These are phyloP conservation scores for Piezodorus guildinii DNA, from an alignment of 1,140 invertebrate genomes.

Conservation along the genomic window DNA sequence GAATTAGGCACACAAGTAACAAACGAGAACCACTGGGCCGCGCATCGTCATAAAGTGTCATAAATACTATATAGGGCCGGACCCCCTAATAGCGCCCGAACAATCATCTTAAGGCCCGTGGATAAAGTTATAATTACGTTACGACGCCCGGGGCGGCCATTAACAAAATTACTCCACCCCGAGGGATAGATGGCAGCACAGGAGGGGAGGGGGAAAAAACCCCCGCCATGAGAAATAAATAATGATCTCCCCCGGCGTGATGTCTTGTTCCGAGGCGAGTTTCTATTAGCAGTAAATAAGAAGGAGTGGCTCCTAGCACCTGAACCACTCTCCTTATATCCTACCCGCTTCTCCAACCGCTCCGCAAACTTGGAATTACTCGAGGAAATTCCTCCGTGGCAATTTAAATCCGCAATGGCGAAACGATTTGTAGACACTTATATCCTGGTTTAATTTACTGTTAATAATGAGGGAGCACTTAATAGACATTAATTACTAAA, in stretches of 20 bases:
- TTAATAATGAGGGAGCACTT: too few relatives aligned
- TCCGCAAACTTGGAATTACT: background rate
- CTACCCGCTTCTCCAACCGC: background rate
- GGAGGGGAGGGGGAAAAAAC: constrained; percentile 3
- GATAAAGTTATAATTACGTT: constrained; percentile 11
- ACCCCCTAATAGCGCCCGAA: background rate
- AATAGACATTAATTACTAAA: too few relatives aligned
- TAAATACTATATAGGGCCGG: background rate
- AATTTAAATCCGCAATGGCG: too few relatives aligned
- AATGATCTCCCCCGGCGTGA: constrained; percentile 13
- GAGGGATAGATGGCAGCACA: background rate
- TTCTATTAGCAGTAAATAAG: constrained; percentile 22
- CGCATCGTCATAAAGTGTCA: too few relatives aligned
- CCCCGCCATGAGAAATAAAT: constrained; percentile 14
- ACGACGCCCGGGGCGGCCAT: constrained; percentile 6
- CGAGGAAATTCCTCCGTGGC: too few relatives aligned
- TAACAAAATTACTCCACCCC: constrained; percentile 15
- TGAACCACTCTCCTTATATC: constrained; percentile 1
- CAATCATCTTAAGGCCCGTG: constrained; percentile 10
- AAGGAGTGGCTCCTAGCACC: constrained; percentile 1
- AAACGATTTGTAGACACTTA: too few relatives aligned
- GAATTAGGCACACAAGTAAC: too few relatives aligned
- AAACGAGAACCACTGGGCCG: too few relatives aligned
- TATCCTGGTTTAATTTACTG: too few relatives aligned
- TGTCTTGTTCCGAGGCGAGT: constrained; percentile 20